These are phyloP conservation scores for Excalfactoria chinensis DNA, from an alignment of 2,113 vertebrate genomes.

Conservation along the genomic window DNA sequence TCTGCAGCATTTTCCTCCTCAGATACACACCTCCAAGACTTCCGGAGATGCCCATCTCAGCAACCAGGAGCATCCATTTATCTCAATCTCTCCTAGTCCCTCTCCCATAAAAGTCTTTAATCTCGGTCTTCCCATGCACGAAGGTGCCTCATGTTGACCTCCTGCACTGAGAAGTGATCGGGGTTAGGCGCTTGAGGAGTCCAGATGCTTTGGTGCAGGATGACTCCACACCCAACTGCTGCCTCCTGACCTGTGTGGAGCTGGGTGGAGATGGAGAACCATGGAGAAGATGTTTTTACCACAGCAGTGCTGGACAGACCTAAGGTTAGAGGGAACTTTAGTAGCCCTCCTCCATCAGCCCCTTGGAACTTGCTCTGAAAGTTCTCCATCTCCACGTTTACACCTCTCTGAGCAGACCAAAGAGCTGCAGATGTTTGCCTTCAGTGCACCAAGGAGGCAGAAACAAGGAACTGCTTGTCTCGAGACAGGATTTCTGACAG, in stretches of 20 bases:
- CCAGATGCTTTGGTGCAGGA: not conserved
- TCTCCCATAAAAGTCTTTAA: not conserved
- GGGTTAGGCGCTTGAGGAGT: not conserved
- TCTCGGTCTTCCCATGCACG: not conserved
- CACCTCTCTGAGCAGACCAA: not conserved
- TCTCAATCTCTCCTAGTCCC: not conserved
- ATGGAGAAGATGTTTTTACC: not conserved
- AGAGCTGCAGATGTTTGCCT: not conserved
- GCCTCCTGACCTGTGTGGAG: not conserved
- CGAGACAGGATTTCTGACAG: not conserved
- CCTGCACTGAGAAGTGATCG: not conserved
- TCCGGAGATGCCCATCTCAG: not conserved
- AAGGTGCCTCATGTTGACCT: not conserved
- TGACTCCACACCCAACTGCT: rapidly evolving
- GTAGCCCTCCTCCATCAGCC: not conserved
- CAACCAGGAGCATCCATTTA: not conserved
- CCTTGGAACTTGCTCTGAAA: not conserved
- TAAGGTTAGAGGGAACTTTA: not conserved
- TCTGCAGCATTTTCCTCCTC: not conserved
- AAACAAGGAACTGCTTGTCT: not conserved
- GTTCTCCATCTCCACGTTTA: not conserved
- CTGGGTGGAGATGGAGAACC: not conserved
- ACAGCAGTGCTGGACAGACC: not conserved
- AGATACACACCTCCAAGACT: not conserved
- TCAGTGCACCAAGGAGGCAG: not conserved